These are phyloP conservation scores for Porites australiensis DNA, from an alignment of 64 coral and sea anemone genomes.

Conservation along the genomic window DNA sequence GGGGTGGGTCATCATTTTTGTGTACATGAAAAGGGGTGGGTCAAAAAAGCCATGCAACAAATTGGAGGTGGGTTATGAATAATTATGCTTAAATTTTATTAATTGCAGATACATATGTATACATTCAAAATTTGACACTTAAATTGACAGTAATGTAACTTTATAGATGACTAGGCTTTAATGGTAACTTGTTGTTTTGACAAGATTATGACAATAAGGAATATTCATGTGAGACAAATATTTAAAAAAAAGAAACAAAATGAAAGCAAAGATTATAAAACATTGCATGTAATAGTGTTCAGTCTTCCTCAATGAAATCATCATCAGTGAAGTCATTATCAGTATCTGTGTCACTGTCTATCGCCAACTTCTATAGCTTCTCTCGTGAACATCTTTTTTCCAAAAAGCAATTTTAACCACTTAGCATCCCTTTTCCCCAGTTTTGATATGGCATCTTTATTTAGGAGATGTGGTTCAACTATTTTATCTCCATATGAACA, in stretches of 20 bases:
- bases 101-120: neutral
- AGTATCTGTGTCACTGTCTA: neutral
- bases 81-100: constrained; percentile 16
- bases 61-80: constrained; percentile 10
- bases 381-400: too few relatives aligned
- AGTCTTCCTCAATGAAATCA: neutral
- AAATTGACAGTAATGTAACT: too few relatives aligned
- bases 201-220: too few relatives aligned
- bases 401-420: too few relatives aligned
- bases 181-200: too few relatives aligned
- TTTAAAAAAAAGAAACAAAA: neutral
- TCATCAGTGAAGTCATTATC: neutral
- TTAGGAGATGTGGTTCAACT: constrained; percentile 58
- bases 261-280: neutral
- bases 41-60: neutral
- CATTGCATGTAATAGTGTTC: neutral
- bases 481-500: constrained; percentile 55
- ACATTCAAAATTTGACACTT: neutral
- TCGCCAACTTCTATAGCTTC: neutral
- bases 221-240: neutral
- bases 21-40: too few relatives aligned
- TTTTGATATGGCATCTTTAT: constrained; percentile 51
- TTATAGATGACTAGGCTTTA: too few relatives aligned
- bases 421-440: neutral
- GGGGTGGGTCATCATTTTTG: too few relatives aligned